Percentiles rank a stretch among this genome's conserved stretches.
These are phyloP conservation scores for Pristionchus fissidentatus DNA, from an alignment of 2,888 invertebrate genomes.

Conservation along the genomic window DNA sequence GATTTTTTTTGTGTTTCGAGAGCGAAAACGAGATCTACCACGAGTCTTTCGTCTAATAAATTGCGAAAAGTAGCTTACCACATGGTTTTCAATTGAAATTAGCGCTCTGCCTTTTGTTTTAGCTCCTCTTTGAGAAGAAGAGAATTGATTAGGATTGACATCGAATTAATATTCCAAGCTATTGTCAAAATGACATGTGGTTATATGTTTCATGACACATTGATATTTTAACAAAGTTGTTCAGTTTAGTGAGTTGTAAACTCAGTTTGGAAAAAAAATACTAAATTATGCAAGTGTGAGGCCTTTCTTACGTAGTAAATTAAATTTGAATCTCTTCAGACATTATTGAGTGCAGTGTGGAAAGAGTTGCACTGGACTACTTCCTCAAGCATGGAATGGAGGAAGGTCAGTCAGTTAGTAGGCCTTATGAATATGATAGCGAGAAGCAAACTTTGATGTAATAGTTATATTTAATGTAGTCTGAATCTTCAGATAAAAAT, in stretches of 20 bases:
- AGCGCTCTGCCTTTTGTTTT: too few relatives aligned
- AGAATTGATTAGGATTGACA: background rate
- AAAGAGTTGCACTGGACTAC: slow-evolving; percentile 18
- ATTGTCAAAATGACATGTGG: too few relatives aligned
- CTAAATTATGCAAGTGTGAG: background rate
- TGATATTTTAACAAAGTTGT: background rate
- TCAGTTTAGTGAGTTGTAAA: background rate
- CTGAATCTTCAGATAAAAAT: too few relatives aligned
- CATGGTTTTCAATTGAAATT: too few relatives aligned
- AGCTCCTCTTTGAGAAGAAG: too few relatives aligned
- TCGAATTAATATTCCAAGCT: background rate
- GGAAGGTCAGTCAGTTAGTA: slow-evolving; percentile 2
- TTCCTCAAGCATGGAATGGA: slow-evolving; percentile 31
- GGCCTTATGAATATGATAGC: too few relatives aligned
- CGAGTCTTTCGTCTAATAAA: background rate
- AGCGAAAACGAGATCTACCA: too few relatives aligned
- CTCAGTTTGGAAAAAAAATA: background rate
- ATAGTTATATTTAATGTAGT: background rate
- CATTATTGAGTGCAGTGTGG: background rate
- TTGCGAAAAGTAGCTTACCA: background rate
- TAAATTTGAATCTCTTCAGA: background rate
- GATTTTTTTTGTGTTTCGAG: too few relatives aligned
- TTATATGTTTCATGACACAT: background rate
- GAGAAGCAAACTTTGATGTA: background rate
- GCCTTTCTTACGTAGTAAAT: too few relatives aligned